Conservation (phyloP, 2,797 vertebrate species). For the Hydrocynus forskahlii region DNA sequence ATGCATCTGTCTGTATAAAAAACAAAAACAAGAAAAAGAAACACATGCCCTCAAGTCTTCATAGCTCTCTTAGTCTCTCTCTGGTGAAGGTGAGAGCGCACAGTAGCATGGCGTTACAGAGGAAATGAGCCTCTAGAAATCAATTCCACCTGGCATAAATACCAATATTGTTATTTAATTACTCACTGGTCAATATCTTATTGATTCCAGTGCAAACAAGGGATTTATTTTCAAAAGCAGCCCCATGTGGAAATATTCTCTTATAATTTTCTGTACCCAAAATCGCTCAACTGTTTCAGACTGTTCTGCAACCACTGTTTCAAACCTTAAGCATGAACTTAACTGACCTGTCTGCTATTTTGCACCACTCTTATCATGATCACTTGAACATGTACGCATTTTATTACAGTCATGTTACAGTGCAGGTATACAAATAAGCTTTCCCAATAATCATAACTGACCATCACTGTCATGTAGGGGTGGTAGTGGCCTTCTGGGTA, state of each 20-base stretch:
- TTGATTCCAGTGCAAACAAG: constrained; percentile 74
- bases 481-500: too few relatives aligned
- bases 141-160: constrained; percentile 67
- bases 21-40: too few relatives aligned
- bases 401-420: too few relatives aligned
- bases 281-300: neutral
- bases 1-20: neutral
- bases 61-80: constrained; percentile 10
- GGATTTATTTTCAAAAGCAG: constrained; percentile 57
- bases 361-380: neutral
- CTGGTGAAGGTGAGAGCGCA: constrained; percentile 29
- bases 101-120: constrained; percentile 30
- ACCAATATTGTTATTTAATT: constrained; percentile 74
- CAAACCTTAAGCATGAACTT: neutral
- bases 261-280: neutral
- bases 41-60: too few relatives aligned
- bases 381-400: neutral
- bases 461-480: too few relatives aligned
- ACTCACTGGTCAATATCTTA: constrained; percentile 73
- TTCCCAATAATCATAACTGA: neutral
- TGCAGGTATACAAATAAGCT: too few relatives aligned
- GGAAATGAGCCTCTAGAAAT: constrained; percentile 63
- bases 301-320: neutral
- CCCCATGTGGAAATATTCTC: constrained; percentile 5
- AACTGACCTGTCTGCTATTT: neutral